These are phyloP conservation scores for Sialis lutaria DNA, from an alignment of 2,888 invertebrate genomes.

Conservation along the genomic window DNA sequence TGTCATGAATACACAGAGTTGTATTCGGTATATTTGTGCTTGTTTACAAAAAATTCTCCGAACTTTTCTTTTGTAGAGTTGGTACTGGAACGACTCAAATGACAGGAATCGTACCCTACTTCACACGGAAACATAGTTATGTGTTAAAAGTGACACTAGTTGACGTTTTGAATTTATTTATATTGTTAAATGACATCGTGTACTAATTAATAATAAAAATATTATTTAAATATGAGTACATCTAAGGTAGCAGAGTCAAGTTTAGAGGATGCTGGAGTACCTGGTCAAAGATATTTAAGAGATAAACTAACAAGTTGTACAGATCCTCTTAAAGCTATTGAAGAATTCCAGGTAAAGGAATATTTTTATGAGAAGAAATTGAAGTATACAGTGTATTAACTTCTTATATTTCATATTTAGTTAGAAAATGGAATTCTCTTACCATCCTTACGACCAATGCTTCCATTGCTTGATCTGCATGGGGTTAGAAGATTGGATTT, in stretches of 20 bases:
- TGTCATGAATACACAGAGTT: no score
- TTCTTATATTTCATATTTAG: slow-evolving; percentile 23
- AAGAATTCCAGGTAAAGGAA: slow-evolving; percentile 71
- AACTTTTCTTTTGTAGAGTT: no score
- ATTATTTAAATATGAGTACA: slow-evolving; percentile 5
- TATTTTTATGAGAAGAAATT: not conserved
- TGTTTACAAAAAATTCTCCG: no score
- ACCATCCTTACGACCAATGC: slow-evolving; percentile 84
- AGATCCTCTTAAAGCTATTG: slow-evolving; percentile 94
- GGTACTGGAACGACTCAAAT: no score
- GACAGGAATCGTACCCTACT: no score
- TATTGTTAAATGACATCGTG: not conserved
- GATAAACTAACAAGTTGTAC: slow-evolving; percentile 90
- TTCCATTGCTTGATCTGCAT: slow-evolving; percentile 87
- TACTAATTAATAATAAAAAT: not conserved
- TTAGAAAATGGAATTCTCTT: slow-evolving; percentile 80
- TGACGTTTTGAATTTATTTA: not conserved
- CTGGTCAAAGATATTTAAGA: slow-evolving; percentile 28
- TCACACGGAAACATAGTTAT: no score
- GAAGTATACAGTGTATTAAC: not conserved
- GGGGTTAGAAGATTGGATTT: slow-evolving; percentile 86
- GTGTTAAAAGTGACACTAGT: no score
- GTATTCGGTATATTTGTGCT: no score
- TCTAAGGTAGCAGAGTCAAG: slow-evolving; percentile 20
- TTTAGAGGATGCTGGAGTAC: slow-evolving; percentile 24